Base-by-base conservation (phyloP, 2,888 invertebrate genomes). In the Cryptocheilus praepositus region DNA sequence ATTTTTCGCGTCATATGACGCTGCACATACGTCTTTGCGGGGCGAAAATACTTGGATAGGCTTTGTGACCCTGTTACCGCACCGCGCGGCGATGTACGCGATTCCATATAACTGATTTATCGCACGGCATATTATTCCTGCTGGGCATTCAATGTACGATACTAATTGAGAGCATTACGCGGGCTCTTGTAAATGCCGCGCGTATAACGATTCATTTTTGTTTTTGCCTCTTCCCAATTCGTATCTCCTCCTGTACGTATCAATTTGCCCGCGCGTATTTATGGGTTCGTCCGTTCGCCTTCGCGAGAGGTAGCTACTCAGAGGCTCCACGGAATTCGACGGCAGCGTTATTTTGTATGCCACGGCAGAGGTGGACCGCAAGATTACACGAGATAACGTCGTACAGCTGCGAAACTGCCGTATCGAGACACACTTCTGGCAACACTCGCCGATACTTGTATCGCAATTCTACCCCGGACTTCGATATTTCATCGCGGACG, bases 381-480 rank as follows among this genome's bases (percentile, higher is more conserved):
- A 70, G 78, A 83, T 84, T 81, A 80, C 77, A 64, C 65, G 67
- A 73, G 83, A 83, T 83, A 80, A 84, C 77, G 77, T 80, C 67
- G 67, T 74, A 73, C 82, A 81, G 76, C 75, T 80, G 81, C 79
- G 73, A 82, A 78, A 68, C 74, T 70, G 74, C 62, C 67, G 79
- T 81, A 82, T 82, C 81, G 71, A 21, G 21, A 70, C 44, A 63
- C 54, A 66, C 71, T 71, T 72, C 61, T 61, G 71, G 61, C 64
- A 44, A 73, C 70, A 73, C 70, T 66, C 75, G 69, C 62, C 71
- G 71, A 70, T 65, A 63, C 45, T 25, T 16, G 45, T 57, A 56
- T 63, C 43, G 44, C 28, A 55, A 62, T 28, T 64, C 22, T 49
- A 15, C n/a, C 8, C 52, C 11, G 13, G 7, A 11, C 11, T 11